Percentiles rank a stretch among this genome's conserved stretches.
Evolutionary conservation across 2,113 vertebrate species (phyloP).

Genomic region (Hiodon tergisus): DNA sequence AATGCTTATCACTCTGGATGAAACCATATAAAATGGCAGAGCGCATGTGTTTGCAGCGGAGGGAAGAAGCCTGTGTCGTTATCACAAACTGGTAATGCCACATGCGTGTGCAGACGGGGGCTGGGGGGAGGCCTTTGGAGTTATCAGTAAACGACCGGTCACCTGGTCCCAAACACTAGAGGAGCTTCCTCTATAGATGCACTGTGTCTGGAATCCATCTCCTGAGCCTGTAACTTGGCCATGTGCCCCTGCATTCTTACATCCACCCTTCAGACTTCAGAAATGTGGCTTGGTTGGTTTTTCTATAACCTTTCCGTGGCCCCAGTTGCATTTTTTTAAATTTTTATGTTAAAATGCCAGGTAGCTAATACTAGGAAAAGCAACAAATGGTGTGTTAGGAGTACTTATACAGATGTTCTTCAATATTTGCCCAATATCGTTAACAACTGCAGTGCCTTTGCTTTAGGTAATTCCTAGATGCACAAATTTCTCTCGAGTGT

Average conservation of each 20-base stretch:
- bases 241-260: conserved; percentile 26
- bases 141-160: no score
- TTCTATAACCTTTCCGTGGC: background rate
- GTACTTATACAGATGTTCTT: no score
- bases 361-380: no score
- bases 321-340: background rate
- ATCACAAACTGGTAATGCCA: no score
- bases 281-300: conserved; percentile 11
- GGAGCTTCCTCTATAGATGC: no score
- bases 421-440: no score
- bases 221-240: conserved; percentile 13
- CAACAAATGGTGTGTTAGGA: no score
- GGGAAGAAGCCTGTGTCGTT: background rate
- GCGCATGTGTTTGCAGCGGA: background rate
- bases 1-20: no score
- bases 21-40: no score
- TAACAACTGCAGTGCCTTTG: background rate
- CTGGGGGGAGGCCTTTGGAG: no score
- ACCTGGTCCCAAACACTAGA: no score
- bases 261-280: background rate
- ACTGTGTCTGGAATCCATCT: conserved; percentile 29
- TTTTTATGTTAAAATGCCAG: background rate
- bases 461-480: background rate
- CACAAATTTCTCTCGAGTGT: background rate
- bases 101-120: no score